Conservation (phyloP, 1,140 invertebrate genomes). For the Manduca sexta region DNA sequence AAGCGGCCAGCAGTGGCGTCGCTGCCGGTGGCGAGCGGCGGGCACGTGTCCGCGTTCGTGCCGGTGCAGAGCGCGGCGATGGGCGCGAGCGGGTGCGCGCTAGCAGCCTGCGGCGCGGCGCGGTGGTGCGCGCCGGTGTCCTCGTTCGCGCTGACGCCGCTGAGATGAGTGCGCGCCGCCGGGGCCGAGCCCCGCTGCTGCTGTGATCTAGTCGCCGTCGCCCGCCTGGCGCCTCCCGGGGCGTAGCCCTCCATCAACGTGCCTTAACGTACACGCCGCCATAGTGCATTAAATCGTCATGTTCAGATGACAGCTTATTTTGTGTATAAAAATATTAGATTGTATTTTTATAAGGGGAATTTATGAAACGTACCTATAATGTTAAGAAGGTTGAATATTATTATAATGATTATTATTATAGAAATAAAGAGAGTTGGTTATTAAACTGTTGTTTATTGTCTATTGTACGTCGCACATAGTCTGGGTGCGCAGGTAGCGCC, state of each 20-base stretch:
- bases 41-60: conserved; percentile 58
- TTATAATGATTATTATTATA: conserved; percentile 61
- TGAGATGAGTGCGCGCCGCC: conserved; percentile 54
- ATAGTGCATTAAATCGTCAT: conserved; percentile 66
- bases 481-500: conserved; percentile 51
- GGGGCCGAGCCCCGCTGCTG: conserved; percentile 43
- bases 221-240: conserved; percentile 63
- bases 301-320: conserved; percentile 60
- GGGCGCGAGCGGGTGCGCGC: conserved; percentile 27
- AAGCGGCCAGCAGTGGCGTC: conserved; percentile 42
- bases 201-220: conserved; percentile 71
- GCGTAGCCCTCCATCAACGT: conserved; percentile 65
- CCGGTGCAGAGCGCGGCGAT: conserved; percentile 48
- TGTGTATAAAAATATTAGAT: conserved; percentile 63
- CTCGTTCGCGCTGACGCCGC: conserved; percentile 45
- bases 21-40: conserved; percentile 39
- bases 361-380: conserved; percentile 63
- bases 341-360: conserved; percentile 70
- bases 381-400: conserved; percentile 58
- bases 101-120: conserved; percentile 40
- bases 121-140: conserved; percentile 45
- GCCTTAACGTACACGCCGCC: conserved; percentile 66
- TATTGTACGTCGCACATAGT: conserved; percentile 7
- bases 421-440: conserved; percentile 68
- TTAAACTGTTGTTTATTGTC: conserved; percentile 43